Evolutionary conservation across 2,113 vertebrate genomes (phyloP).

Genomic region (Petaurus breviceps): DNA sequence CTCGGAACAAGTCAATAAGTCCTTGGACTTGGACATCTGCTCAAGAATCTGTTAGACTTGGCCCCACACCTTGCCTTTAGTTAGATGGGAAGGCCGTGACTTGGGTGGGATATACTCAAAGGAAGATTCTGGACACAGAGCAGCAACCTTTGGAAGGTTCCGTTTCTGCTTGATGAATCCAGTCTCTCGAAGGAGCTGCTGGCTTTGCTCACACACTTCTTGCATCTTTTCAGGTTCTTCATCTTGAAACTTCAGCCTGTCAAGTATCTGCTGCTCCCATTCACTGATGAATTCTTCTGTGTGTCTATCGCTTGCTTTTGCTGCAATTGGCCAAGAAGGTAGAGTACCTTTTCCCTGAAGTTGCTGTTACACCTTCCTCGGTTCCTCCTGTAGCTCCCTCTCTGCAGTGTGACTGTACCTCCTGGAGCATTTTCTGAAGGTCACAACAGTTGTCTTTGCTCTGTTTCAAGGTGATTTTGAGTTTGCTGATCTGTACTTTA

Average conservation of each 20-base stretch:
- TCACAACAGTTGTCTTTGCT: conserved; percentile 86
- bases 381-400: conserved; percentile 89
- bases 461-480: conserved; percentile 91
- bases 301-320: no score
- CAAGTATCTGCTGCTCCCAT: no score
- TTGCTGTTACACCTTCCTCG: conserved; percentile 89
- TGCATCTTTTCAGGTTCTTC: conserved; percentile 91
- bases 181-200: conserved; percentile 88
- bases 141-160: background rate
- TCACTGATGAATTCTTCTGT: no score
- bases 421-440: conserved; percentile 88
- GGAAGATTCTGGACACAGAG: conserved; percentile 85
- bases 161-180: conserved; percentile 88
- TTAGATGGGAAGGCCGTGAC: conserved; percentile 87
- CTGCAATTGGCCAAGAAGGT: no score
- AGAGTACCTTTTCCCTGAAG: conserved; percentile 91
- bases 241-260: conserved; percentile 82
- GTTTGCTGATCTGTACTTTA: conserved; percentile 89
- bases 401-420: conserved; percentile 87
- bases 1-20: no score
- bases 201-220: conserved; percentile 89
- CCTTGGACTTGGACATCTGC: no score
- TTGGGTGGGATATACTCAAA: conserved; percentile 95
- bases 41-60: no score
- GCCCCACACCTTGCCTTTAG: conserved; percentile 71